These are phyloP conservation scores for Calliopsis andreniformis DNA, from an alignment of 1,140 invertebrate genomes.

Conservation along the genomic window DNA sequence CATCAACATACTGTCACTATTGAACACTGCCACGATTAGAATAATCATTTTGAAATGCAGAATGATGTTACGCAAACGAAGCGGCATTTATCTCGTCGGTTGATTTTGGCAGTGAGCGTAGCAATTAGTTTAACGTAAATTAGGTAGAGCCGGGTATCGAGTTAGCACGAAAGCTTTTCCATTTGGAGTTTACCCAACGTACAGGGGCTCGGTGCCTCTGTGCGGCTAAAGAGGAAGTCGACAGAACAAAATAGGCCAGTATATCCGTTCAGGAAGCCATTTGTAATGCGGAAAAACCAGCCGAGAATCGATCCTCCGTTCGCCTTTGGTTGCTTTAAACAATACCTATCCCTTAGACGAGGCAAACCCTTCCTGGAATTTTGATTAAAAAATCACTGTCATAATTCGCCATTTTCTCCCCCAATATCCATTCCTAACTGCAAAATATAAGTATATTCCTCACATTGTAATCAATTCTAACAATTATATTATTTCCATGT, in stretches of 20 bases:
- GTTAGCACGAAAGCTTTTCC: conserved; percentile 25
- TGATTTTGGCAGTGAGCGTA: conserved; percentile 4
- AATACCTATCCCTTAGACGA: conserved; percentile 15
- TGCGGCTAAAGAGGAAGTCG: conserved; percentile 15
- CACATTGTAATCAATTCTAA: too few species aligned
- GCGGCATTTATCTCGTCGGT: conserved; percentile 4
- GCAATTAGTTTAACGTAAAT: conserved; percentile 32
- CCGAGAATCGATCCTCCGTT: conserved; percentile 11
- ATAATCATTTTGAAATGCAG: too few species aligned
- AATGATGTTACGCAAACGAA: neutral
- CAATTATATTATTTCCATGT: too few species aligned
- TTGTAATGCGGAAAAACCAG: conserved; percentile 29
- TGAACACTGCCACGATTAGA: too few species aligned
- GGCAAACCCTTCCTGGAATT: neutral
- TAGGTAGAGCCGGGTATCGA: neutral
- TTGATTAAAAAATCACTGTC: neutral
- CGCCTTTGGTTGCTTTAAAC: conserved; percentile 18
- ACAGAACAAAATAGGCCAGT: conserved; percentile 36
- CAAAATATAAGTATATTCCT: too few species aligned
- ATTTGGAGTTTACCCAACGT: conserved; percentile 36
- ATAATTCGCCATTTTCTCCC: neutral
- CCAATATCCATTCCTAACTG: neutral
- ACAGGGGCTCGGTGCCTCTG: neutral
- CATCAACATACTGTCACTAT: too few species aligned
- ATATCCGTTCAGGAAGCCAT: conserved; percentile 12